Base-by-base conservation (phyloP, 2,113 vertebrate genomes). In the Beaufortia kweichowensis region DNA sequence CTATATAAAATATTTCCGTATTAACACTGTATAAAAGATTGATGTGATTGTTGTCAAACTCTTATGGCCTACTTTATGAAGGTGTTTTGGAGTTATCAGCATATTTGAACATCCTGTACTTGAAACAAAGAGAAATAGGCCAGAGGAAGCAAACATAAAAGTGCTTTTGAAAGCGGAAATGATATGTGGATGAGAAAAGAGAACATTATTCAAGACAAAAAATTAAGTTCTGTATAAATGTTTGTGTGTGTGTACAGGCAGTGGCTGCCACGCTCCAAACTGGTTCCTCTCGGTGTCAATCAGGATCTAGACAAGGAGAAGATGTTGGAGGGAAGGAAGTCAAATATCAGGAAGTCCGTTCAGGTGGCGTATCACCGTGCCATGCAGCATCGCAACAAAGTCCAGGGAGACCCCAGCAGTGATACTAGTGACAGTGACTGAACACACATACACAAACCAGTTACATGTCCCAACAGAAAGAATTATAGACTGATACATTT, bases 371-470 rank as follows among this genome's bases (percentile, higher is more conserved):
- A 98, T 82, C 95, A 98, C 86, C 94, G 97, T 0, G 97, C 97
- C 84, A 95, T 99, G 95, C 96, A 97, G 89, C 97, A 98, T 87
- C 97, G 96, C 81, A 99, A 95, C 92, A 98, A 98, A 83, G 97
- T 99, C 85, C 97, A 98, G 86, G 96, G 96, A 46, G 96, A 97
- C 83, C 97, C 95, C 84, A 99, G 95, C 94, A 98, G 97, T 6
- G 96, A 98, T 85, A 97, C 95, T 80, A 98, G 96, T 10, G 97
- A 99, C 65, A 85, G 60, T 66, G 82, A 81, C 71, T 81, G 71
- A 80, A 65, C 50, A 53, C 70, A 46, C 39, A 41, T 53, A 78
- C 62, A 62, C 7, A 7, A 19, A 50, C 48, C 17, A 5, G 14
- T 46, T 46, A 15, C 4, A 19, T 17, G 12, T 46, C 43, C 3